Evolutionary conservation across 2,888 invertebrate genomes (phyloP), one percentile per base, ranked within the genome.

Genomic region (Neoitamus cyanurus): DNA sequence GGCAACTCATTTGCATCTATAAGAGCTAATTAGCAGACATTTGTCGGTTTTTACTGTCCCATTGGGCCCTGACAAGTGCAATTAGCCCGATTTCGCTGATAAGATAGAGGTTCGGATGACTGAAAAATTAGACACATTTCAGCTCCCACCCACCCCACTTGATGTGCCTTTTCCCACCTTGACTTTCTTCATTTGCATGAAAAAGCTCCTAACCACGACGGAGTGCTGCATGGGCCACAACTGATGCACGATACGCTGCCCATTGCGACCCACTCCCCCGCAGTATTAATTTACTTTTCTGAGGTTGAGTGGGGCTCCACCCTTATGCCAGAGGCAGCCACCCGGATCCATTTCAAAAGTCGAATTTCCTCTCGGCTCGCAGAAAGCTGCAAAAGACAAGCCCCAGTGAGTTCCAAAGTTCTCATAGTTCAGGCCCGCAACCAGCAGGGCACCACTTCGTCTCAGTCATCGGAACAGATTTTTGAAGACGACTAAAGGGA

Each of bases 261-360:
- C 9, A 20, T 6, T 7, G 25, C 20, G 20, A 2, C 7, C 48
- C 25, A 5, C 20, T 7, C 48, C 48, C 2, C 4, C 20, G 20
- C n/a, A 25, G 58, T 58, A 15, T 58, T 58, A 58, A 58, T 58
- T 58, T 58, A 58, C 58, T 58, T 58, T 58, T 20, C 58, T 25
- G 58, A 58, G 58, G 58, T 58, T 58, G 25, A 58, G 9, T 20
- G 7, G 25, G 58, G 25, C 15, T 58, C 58, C 58, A 58, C 58
- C 58, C 25, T 58, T 58, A 20, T 58, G 58, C 25, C 58, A 58
- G 25, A 58, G 58, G 20, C 58, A 58, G 58, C 25, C 58, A 58
- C 58, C 58, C 58, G 58, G 58, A 58, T 58, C 58, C 58, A 58
- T 58, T 58, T 58, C 58, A 58, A 58, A 58, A 58, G 58, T 58